Evolutionary conservation across 1,140 invertebrate genomes (phyloP), one percentile per base, ranked within the genome.

Genomic region (Tigriopus japonicus): DNA sequence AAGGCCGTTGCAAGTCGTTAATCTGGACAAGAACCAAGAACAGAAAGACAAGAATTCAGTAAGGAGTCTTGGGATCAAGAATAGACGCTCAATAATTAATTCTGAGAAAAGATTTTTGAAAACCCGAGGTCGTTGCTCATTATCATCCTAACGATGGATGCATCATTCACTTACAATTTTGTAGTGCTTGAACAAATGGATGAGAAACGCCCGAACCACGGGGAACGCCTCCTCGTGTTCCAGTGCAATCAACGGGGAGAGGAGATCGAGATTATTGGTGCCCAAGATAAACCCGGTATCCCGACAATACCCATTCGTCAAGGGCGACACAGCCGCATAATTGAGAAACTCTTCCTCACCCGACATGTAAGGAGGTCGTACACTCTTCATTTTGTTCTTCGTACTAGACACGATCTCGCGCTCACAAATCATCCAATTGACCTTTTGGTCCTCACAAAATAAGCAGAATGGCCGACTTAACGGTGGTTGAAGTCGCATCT

Each of bases 161-260:
- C 9, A 35, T 35, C 9, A 9, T 9, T 35, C 3, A 9, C 28
- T 35, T 35, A 35, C 28, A 35, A 35, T 19, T 53, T 67, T 67
- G 71, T 74, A 73, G 49, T 74, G 72, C 49, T 71, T 68, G 61
- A 75, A 73, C 15, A 75, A 61, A 60, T 75, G 74, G 66, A 71
- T 71, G 14, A 75, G 67, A 63, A 74, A 75, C 28, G 68, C 71
- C 63, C 72, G 73, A 13, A 75, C 63, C 51, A 75, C 68, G 24
- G 68, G 63, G 63, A 75, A 74, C 24, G 68, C 70, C 52, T 69
- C 68, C 17, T 73, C 72, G 23, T 66, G 69, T 17, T 73, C 66
- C 35, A 75, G 66, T 41, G 73, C 73, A 59, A 73, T 70, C 5
- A 73, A 72, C 10, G 74, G 74, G 66, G 72, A 74, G 10, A 75